Evolutionary conservation across 2,113 vertebrate genomes (phyloP), one percentile per base, ranked within the genome.

Genomic region (Larimichthys polyactis): DNA sequence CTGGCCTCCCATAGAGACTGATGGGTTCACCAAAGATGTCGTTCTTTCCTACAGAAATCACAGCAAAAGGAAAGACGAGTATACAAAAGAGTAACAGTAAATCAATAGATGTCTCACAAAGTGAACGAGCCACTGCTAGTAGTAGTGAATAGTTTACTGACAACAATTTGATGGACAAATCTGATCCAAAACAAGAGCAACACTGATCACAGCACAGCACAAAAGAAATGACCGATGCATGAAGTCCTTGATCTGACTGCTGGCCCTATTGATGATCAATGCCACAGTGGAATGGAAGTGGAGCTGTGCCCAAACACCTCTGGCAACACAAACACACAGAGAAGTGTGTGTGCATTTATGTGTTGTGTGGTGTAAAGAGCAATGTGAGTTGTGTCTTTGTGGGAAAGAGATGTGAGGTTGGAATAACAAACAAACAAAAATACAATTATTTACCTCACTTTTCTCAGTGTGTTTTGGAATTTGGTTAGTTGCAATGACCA

Each of bases 11-110:
- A 0, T 97, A 98, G 48, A 98, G 95, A 78, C 96, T 97, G 89
- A 99, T 95, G 10, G 97, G 95, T 85, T 99, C 98, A 27, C 98
- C 98, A 59, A 99, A 99, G 75, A 98, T 99, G 91, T 99, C 98
- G 10, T 92, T 92, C 82, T 91, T 93, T 64, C 91, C 92, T 94
- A 27, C 9, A 27, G 15, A 49, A 22, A 51, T 9, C 46, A 65
- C 43, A 71, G 51, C 44, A 65, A 75, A 69, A 19, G 11, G 4
- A 64, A 55, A 40, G 17, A 63, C 4, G 9, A 55, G 17, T 10
- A 19, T 14, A 16, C 22, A 20, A 12, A 43, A 49, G 24, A 17
- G 11, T 5, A 22, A 43, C 8, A 49, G 24, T 15, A 11, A 20
- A 27, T 60, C 40, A 51, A 66, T 48, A n/a, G 4, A 55, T 19